Evolutionary conservation across 1,140 invertebrate genomes (phyloP).

Genomic region (Steinernema feltiae): DNA sequence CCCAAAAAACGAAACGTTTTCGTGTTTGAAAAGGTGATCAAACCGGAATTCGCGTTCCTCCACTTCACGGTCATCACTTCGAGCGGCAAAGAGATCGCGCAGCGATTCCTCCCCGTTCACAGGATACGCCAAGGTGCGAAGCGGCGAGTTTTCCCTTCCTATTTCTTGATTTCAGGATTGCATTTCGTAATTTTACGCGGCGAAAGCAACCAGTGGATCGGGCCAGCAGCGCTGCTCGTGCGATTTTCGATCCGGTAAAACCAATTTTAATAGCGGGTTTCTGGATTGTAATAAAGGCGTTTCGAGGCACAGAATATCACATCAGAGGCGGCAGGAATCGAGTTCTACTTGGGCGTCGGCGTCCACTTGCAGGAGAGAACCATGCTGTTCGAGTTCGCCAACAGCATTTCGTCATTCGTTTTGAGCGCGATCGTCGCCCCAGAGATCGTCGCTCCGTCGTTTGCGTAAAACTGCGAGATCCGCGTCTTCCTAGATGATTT

Average conservation of each 20-base stretch:
- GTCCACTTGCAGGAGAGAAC: neutral
- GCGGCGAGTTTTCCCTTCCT: neutral
- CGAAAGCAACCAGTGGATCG: neutral
- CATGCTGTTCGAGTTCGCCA: slow-evolving; percentile 9
- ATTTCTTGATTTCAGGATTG: neutral
- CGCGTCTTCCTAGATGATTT: neutral
- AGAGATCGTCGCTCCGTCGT: neutral
- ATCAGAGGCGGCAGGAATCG: neutral
- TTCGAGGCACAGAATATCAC: too few relatives aligned
- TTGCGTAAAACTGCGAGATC: neutral
- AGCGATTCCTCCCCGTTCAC: neutral
- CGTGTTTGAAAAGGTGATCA: neutral
- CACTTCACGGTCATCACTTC: neutral
- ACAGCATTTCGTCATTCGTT: neutral
- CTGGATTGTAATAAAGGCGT: too few relatives aligned
- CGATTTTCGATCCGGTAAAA: slow-evolving; percentile 2
- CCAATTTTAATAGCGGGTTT: too few relatives aligned
- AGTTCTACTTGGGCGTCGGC: neutral
- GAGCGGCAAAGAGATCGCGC: neutral
- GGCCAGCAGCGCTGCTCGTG: neutral
- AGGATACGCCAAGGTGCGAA: neutral
- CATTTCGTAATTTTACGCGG: neutral
- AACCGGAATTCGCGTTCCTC: neutral
- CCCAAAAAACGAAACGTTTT: neutral
- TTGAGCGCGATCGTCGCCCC: neutral